Percentiles rank a stretch among this genome's conserved stretches.
Conservation (phyloP, 2,888 invertebrate species). For the Hesperia comma region DNA sequence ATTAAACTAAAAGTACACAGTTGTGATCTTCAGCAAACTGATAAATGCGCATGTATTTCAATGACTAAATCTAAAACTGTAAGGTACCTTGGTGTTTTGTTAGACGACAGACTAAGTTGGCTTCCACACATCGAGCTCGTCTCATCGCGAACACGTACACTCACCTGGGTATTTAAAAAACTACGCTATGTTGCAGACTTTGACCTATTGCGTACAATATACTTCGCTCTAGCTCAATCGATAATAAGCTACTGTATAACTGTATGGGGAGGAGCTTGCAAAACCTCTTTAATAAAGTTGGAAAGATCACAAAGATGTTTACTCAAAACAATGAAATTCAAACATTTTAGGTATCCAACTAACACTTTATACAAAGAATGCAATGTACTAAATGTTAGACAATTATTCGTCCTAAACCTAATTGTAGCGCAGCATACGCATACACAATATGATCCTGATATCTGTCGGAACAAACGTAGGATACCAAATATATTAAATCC, state of each 20-base stretch:
- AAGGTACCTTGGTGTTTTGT: background rate
- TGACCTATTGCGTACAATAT: background rate
- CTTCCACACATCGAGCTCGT: background rate
- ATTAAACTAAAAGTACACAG: background rate
- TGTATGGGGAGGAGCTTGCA: background rate
- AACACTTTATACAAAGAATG: background rate
- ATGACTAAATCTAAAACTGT: background rate
- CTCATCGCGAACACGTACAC: background rate
- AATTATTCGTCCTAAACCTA: no score
- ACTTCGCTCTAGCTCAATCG: background rate
- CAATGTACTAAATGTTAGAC: background rate
- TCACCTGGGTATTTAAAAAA: slow-evolving; percentile 4
- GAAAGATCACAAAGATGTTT: background rate
- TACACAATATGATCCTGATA: no score
- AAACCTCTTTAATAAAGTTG: background rate
- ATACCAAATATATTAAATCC: no score
- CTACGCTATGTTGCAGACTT: background rate
- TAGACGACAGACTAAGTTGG: background rate
- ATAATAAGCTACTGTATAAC: background rate
- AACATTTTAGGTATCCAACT: background rate
- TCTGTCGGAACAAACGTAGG: no score
- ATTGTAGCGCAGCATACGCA: no score
- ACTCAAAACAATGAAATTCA: background rate
- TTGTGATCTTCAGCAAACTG: no score
- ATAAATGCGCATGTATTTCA: background rate